A percentile compares a stretch with the other conserved stretches of the same genome.
phyloP scores from a whole-genome alignment of 2,888 invertebrate species.

The Fabriciana adippe region DNA sequence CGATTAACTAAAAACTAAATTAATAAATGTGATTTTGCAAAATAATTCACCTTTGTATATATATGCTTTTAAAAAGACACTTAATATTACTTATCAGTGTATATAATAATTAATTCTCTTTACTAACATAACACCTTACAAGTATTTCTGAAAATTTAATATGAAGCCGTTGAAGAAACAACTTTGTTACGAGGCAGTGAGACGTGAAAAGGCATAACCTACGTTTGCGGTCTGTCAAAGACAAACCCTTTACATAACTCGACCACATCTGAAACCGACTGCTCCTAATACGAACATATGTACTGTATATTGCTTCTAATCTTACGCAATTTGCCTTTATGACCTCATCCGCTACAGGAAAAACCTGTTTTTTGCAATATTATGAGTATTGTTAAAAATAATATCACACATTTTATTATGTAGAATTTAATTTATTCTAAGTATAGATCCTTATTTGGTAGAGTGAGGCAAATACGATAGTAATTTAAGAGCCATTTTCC shows the following conservation, averaged over 20 bases:
- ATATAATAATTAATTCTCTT: background rate
- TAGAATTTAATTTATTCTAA: too few relatives aligned
- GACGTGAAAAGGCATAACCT: constrained; percentile 42
- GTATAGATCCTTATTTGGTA: too few relatives aligned
- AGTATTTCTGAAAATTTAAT: constrained; percentile 5
- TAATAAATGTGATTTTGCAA: too few relatives aligned
- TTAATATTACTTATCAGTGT: too few relatives aligned
- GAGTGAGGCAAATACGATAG: background rate
- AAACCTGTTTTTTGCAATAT: background rate
- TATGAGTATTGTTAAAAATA: too few relatives aligned
- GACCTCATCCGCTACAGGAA: background rate
- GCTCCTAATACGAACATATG: background rate
- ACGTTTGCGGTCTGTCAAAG: constrained; percentile 58
- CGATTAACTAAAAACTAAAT: too few relatives aligned
- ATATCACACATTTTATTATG: too few relatives aligned
- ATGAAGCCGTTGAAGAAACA: constrained; percentile 24
- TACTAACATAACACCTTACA: background rate
- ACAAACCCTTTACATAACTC: constrained; percentile 49
- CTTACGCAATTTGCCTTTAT: constrained; percentile 10
- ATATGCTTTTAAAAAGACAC: too few relatives aligned
- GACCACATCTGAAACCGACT: constrained; percentile 13
- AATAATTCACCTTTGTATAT: too few relatives aligned
- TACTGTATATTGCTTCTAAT: background rate
- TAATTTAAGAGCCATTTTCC: background rate
- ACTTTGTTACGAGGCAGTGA: constrained; percentile 45